Base-by-base conservation (phyloP, 2,113 vertebrate species). In the Mola mola region DNA sequence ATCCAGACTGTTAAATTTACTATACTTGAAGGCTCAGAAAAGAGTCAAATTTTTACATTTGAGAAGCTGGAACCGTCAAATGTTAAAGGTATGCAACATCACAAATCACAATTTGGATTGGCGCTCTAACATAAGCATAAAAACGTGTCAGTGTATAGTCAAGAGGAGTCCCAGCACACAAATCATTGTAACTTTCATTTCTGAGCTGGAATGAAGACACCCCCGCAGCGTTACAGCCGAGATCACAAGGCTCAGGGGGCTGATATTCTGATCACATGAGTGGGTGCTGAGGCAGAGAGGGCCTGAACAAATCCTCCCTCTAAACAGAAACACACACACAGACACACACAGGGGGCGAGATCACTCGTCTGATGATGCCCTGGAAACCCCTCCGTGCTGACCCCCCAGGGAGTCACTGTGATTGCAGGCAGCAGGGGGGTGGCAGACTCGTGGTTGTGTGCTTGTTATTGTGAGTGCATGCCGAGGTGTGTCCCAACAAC, bases 261-360 rank as follows among this genome's bases (percentile, higher is more conserved):
- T 76, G 49, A 67, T 59, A 41, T 61, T 69, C 29, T 55, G 62
- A 76, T 87, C 84, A 82, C 64, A 82, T 80, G 76, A 65, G 47
- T 3, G 3, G 19, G 28, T 65, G 41, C 20, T 16, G 15, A 21
- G 26, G 53, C 12, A 17, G 50, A 63, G 42, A 44, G 12, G 42
- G 66, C 48, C 17, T 55, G 41, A 72, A 26, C 6, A 10, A 72
- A 59, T n/a, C n/a, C n/a, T n/a, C 56, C 29, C 67, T 57, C 33
- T n/a, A 21, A 43, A 51, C 7, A 68, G 25, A 55, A 8, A 51
- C 49, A 42, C 49, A 73, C 36, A 52, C 49, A 52, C 38, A 46
- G n/a, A 41, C 33, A 65, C 51, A 57, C 50, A 10, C 66, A n/a
- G n/a, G n/a, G n/a, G n/a, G n/a, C n/a, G 57, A 66, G 55, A 65